A percentile compares a stretch with the other conserved stretches of the same genome.
Conservation (phyloP, 1,140 invertebrate genomes). For the Pseudomyrmex flavicornis region DNA sequence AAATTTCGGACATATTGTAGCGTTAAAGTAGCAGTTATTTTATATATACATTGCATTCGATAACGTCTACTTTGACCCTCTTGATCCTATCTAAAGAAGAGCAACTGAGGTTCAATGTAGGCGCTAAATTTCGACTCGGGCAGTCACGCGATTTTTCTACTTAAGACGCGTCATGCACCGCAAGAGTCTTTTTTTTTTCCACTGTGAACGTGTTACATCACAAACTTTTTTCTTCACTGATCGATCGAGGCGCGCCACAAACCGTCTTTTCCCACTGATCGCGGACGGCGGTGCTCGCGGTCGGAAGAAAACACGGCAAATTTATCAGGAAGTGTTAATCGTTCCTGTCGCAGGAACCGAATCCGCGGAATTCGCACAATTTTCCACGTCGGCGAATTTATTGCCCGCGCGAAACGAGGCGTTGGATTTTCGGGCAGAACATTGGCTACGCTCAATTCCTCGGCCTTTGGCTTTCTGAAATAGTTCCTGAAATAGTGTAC, state of each 20-base stretch:
- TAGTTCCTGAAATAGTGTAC: constrained; percentile 72
- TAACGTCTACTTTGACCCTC: too few relatives aligned
- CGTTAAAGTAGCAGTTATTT: too few relatives aligned
- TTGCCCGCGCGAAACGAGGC: constrained; percentile 46
- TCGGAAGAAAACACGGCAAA: constrained; percentile 1
- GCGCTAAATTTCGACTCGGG: too few relatives aligned
- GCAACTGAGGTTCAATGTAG: too few relatives aligned
- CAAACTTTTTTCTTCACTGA: too few relatives aligned
- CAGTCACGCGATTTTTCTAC: neutral
- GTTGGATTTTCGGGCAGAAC: constrained; percentile 60
- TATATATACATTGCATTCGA: too few relatives aligned
- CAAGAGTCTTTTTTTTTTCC: constrained; percentile 8
- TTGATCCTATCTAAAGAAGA: too few relatives aligned
- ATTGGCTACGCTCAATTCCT: constrained; percentile 31
- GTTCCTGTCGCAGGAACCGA: constrained; percentile 20
- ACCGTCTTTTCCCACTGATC: neutral
- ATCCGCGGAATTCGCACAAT: constrained; percentile 57
- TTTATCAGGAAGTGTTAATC: constrained; percentile 51
- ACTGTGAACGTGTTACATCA: constrained; percentile 1
- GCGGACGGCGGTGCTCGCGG: neutral
- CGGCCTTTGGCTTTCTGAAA: constrained; percentile 69
- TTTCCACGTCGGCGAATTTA: constrained; percentile 59
- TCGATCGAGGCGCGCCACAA: too few relatives aligned
- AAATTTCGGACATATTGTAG: too few relatives aligned
- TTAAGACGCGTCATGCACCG: neutral